A percentile compares a stretch with the other conserved stretches of the same genome.
Evolutionary conservation across 2,113 vertebrate species (phyloP).

Genomic region (Poecilia latipinna): DNA sequence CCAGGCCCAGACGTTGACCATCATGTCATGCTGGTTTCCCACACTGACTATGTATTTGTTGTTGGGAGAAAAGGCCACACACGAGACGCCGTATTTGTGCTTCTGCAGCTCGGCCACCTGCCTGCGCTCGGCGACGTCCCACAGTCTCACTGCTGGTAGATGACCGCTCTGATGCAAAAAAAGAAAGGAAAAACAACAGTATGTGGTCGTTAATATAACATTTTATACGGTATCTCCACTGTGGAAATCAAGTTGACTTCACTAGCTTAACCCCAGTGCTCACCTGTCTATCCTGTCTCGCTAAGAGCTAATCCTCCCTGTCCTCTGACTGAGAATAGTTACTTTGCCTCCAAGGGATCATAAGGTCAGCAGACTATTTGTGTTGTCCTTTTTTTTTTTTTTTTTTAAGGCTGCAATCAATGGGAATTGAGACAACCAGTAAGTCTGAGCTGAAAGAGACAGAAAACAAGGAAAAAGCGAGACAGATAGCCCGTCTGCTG

Average conservation of each 20-base stretch:
- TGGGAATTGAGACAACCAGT: conserved; percentile 5
- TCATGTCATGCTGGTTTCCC: conserved; percentile 98
- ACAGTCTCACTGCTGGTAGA: conserved; percentile 91
- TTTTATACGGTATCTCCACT: not conserved
- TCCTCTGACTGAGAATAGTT: conserved; percentile 18
- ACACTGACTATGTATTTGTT: conserved; percentile 95
- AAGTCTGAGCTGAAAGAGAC: conserved; percentile 3
- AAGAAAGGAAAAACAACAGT: not conserved
- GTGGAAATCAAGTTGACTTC: not conserved
- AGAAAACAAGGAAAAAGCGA: not conserved
- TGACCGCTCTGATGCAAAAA: conserved; percentile 85
- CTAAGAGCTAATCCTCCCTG: conserved; percentile 45
- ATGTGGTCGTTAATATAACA: not conserved
- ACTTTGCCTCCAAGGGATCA: conserved; percentile 40
- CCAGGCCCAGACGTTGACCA: conserved; percentile 96
- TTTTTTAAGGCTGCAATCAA: conserved; percentile 25
- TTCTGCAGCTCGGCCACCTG: conserved; percentile 92
- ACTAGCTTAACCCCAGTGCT: not conserved
- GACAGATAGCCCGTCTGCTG: not conserved
- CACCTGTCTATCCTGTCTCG: conserved; percentile 16
- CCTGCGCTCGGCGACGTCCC: conserved; percentile 87
- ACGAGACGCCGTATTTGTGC: conserved; percentile 92
- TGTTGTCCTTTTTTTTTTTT: not conserved
- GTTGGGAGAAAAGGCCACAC: conserved; percentile 93
- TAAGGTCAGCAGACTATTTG: conserved; percentile 55